A percentile compares a stretch with the other conserved stretches of the same genome.
phyloP scores from a whole-genome alignment of 2,888 invertebrate species.

The Tinea pellionella region DNA sequence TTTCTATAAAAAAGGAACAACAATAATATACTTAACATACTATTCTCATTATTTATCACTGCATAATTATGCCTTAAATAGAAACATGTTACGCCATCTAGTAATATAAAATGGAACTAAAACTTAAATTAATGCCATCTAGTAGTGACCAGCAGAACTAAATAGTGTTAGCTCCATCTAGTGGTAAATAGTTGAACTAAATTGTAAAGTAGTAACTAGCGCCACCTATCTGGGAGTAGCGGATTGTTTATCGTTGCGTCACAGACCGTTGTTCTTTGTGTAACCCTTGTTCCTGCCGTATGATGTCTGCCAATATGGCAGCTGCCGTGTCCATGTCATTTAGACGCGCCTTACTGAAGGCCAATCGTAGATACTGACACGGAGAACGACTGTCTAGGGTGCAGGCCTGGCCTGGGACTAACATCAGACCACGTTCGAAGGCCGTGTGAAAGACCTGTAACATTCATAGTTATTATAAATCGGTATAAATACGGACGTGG shows the following conservation, averaged over 20 bases:
- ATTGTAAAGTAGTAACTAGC: slow-evolving; percentile 12
- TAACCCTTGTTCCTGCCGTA: slow-evolving; percentile 65
- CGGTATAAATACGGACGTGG: not conserved
- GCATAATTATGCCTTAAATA: not conserved
- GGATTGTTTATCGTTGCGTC: slow-evolving; percentile 12
- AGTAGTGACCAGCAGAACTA: slow-evolving; percentile 29
- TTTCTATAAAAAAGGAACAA: not conserved
- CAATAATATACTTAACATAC: not conserved
- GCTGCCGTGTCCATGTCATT: slow-evolving; percentile 75
- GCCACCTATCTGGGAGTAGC: slow-evolving; percentile 35
- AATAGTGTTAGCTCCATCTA: slow-evolving; percentile 9
- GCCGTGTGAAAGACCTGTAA: slow-evolving; percentile 66
- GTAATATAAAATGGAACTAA: not conserved
- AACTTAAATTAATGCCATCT: slow-evolving; percentile 24
- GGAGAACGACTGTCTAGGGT: slow-evolving; percentile 71
- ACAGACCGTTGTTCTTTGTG: slow-evolving; percentile 21
- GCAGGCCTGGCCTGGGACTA: slow-evolving; percentile 82
- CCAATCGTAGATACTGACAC: slow-evolving; percentile 76
- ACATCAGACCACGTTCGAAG: slow-evolving; percentile 73
- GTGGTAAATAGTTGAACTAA: not conserved
- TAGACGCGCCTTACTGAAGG: slow-evolving; percentile 75
- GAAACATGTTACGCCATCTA: not conserved
- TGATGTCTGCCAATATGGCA: slow-evolving; percentile 68
- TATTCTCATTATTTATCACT: not conserved
- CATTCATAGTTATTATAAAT: not conserved